Base-by-base conservation (phyloP, 2,797 vertebrate genomes). In the Tachyglossus aculeatus region DNA sequence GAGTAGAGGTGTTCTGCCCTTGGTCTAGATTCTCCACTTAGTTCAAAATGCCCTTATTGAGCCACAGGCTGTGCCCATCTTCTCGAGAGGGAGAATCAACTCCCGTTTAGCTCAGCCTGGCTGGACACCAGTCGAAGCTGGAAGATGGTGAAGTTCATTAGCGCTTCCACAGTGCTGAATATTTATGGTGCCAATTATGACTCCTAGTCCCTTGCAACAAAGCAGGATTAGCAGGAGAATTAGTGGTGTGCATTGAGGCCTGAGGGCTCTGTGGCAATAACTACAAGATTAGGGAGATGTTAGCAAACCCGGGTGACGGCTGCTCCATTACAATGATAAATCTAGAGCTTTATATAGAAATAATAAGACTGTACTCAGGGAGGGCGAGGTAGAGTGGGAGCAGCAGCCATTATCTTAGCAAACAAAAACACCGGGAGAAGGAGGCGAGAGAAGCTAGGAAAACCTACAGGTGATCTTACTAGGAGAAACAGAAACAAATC, bases 231-330 rank as follows among this genome's bases (percentile, higher is more conserved):
- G 88, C 86, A 41, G 29, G 10, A 10, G 65, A 84, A 88, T 75
- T 50, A 67, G 74, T 40, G 55, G 77, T 75, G 75, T 82, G 82
- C 76, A 67, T 40, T 71, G 78, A 76, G 73, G 67, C 66, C 81
- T 50, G 72, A 67, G 89, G 91, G 86, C 86, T 76, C 61, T 76
- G 85, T 71, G 88, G 92, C 91, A 93, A 91, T 89, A 92, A 88
- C 67, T 51, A 74, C 70, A 84, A 82, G 80, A 87, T 91, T 91
- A 92, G 76, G 85, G 88, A 93, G 79, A 84, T 58, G 72, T 71
- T 82, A 74, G 86, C 77, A 73, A 86, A 82, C 77, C 82, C 52
- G 22, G 22, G 60, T 79, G 77, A 85, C 6, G 56, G 71, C 24
- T 25, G 67, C 71, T 65, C 80, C 67, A 65, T 81, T 84, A 71